phyloP scores from a whole-genome alignment of 2,113 vertebrate genomes.

The Vanacampus margaritifer region DNA sequence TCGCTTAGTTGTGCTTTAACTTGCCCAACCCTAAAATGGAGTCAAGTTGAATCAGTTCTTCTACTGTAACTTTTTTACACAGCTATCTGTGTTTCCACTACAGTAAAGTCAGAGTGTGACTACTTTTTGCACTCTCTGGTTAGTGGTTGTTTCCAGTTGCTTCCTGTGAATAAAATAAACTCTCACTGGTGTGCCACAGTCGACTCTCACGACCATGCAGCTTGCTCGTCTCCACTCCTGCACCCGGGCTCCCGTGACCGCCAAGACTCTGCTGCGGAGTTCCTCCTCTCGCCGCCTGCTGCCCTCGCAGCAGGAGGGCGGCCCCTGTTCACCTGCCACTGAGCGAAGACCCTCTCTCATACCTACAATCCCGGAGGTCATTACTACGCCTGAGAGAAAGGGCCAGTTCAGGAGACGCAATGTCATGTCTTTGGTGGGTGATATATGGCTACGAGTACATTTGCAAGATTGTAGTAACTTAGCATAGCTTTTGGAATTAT shows the following conservation, averaged over 20 bases:
- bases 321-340: slow-evolving; percentile 25
- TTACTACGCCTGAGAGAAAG: slow-evolving; percentile 68
- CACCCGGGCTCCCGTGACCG: slow-evolving; percentile 65
- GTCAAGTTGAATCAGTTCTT: too few relatives aligned
- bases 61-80: too few relatives aligned
- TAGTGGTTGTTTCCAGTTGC: background rate
- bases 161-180: background rate
- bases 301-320: slow-evolving; percentile 30
- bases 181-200: slow-evolving; percentile 45
- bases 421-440: slow-evolving; percentile 78
- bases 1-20: too few relatives aligned
- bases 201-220: slow-evolving; percentile 73
- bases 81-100: too few relatives aligned
- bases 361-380: slow-evolving; percentile 71
- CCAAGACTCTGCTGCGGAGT: slow-evolving; percentile 54
- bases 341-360: slow-evolving; percentile 58
- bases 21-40: too few relatives aligned
- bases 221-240: slow-evolving; percentile 66
- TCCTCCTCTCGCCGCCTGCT: slow-evolving; percentile 65
- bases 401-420: slow-evolving; percentile 76
- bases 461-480: too few relatives aligned
- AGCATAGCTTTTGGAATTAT: too few relatives aligned
- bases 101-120: background rate
- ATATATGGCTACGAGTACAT: background rate
- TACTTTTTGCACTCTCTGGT: background rate